Base-by-base conservation (phyloP, 2,888 invertebrate species). In the Rhabditoides inermis region DNA sequence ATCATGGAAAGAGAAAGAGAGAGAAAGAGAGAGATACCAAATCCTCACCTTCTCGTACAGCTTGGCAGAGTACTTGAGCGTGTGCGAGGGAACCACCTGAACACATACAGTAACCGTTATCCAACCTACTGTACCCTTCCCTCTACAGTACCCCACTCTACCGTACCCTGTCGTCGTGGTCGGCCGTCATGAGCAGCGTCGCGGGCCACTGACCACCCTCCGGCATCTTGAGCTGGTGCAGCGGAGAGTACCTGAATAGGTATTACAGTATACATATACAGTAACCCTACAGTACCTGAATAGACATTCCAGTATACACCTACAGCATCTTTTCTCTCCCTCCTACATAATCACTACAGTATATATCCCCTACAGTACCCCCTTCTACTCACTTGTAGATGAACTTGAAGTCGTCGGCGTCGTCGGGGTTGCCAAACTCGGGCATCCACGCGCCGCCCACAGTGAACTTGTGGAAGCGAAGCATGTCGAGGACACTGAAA, bases 391-490 rank as follows among this genome's bases (percentile, higher is more conserved):
- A 88, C 76, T 87, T 86, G 57, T 84, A 81, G 49, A 91, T 79
- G 79, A 87, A 87, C 10, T 86, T 82, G 77, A 94, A 95, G 73
- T 94, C 87, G 27, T 87, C 85, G 28, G 72, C 61, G 68, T 88
- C 84, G 68, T 90, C 89, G 0, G 92, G 85, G 78, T 85, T 86
- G 39, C 95, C 95, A 81, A 87, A 98, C 80, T 98, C 95, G 0
- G 91, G 88, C 18, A 84, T 86, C 95, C 95, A 98, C 41, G 90
- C 88, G 79, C 88, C 87, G 0, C 94, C 98, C 75, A 95, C 90
- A 5, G 95, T 98, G 79, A 95, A 92, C 81, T 91, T 91, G 79
- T 95, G 92, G 81, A 88, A 98, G 51, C 92, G 84, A 58, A 95
- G 81, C 92, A 95, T 90, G 80, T 98, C 98, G 80, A 94, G 82